Percentiles rank a stretch among this genome's conserved stretches.
Evolutionary conservation across 2,888 invertebrate species (phyloP).

Genomic region (Conchocele bisecta): DNA sequence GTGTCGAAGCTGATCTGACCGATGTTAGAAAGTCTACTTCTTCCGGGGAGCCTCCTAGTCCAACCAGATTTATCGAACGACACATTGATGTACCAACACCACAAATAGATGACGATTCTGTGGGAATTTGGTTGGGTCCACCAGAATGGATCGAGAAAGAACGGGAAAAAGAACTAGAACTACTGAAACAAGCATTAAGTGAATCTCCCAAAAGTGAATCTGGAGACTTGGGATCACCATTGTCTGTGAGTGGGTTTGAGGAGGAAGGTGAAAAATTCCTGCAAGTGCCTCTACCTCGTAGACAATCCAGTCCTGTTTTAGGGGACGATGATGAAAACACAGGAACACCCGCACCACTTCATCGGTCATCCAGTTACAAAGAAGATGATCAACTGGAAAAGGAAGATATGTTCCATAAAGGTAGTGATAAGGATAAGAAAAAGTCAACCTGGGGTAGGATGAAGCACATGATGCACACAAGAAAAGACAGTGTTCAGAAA

Average conservation of each 20-base stretch:
- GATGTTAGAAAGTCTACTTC: slow-evolving; percentile 68
- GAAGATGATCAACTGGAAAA: slow-evolving; percentile 51
- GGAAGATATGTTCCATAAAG: slow-evolving; percentile 56
- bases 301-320: slow-evolving; percentile 77
- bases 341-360: slow-evolving; percentile 45
- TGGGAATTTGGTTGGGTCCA: slow-evolving; percentile 76
- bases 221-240: slow-evolving; percentile 45
- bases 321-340: slow-evolving; percentile 61
- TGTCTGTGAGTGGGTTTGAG: slow-evolving; percentile 47
- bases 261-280: slow-evolving; percentile 61
- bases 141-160: slow-evolving; percentile 76
- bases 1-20: slow-evolving; percentile 66
- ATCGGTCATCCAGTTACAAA: slow-evolving; percentile 75
- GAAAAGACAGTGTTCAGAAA: slow-evolving; percentile 87
- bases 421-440: slow-evolving; percentile 71
- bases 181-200: slow-evolving; percentile 47
- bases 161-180: slow-evolving; percentile 64
- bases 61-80: slow-evolving; percentile 58
- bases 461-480: slow-evolving; percentile 89
- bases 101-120: slow-evolving; percentile 41
- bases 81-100: slow-evolving; percentile 59
- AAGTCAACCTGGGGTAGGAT: slow-evolving; percentile 91
- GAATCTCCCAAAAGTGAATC: slow-evolving; percentile 55
- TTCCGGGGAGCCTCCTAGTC: slow-evolving; percentile 70
- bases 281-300: slow-evolving; percentile 66